Evolutionary conservation across 2,797 vertebrate species (phyloP), one percentile per base, ranked within the genome.

Genomic region (Spondyliosoma cantharus): DNA sequence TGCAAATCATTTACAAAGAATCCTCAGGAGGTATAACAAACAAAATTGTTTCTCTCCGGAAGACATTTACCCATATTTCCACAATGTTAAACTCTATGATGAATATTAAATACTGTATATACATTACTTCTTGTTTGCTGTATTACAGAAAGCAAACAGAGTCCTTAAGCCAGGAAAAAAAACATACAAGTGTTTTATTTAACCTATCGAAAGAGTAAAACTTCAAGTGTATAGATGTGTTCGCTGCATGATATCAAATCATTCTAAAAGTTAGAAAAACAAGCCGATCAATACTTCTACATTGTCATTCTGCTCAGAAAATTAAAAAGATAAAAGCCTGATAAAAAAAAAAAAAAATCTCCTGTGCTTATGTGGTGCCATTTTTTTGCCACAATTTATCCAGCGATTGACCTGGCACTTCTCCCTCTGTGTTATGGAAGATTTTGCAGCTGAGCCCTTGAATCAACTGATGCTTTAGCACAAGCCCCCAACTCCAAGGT

Each of bases 401-500:
- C 86, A 62, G 78, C 80, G 74, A 91, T 92, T 93, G 94, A 93
- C 92, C 93, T 76, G 85, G 82, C 89, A 84, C 87, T 91, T 92
- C 77, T 82, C 78, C 80, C 81, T 91, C 85, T 91, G 86, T 91
- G 93, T 94, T 94, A 92, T 86, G 89, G 87, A 93, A 89, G 91
- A 93, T 86, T 93, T 93, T 92, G 74, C 67, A 49, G 82, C 85
- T 92, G 92, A 95, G 94, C 93, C 89, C 91, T 91, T 94, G 93
- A 95, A 94, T 92, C 91, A 89, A 87, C 93, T 89, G 87, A 93
- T 90, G 91, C 91, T 91, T 94, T 90, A 91, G 90, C 92, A 91
- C 87, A 91, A 93, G 90, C 87, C 77, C 89, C 86, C 88, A 90
- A 94, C 90, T 93, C 93, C 87, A 88, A 93, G 90, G 93, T 93